A percentile compares a stretch with the other conserved stretches of the same genome.
These are phyloP conservation scores for Nettapus auritus DNA, from an alignment of 2,113 vertebrate species.

Conservation along the genomic window DNA sequence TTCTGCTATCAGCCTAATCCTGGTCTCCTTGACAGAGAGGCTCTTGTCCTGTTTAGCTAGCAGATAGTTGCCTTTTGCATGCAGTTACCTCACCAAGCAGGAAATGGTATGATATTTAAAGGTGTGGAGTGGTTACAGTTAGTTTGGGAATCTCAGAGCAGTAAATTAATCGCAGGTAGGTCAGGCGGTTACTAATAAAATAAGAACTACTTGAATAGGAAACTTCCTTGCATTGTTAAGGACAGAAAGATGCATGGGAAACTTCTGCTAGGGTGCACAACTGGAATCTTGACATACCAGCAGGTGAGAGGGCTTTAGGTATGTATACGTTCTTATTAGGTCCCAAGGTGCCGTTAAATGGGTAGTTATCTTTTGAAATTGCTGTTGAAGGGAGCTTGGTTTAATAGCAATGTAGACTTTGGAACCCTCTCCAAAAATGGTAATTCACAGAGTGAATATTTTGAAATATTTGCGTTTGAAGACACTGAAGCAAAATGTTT, in stretches of 20 bases:
- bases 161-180: background rate
- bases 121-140: background rate
- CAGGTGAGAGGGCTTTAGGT: background rate
- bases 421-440: background rate
- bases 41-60: background rate
- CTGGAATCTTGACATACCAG: background rate
- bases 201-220: background rate
- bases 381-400: background rate
- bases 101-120: accelerated
- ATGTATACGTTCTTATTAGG: background rate
- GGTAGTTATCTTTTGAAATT: background rate
- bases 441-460: background rate
- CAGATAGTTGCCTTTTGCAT: background rate
- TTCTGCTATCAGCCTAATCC: background rate
- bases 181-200: background rate
- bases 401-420: background rate
- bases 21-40: background rate
- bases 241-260: background rate
- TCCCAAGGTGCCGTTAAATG: background rate
- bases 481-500: background rate
- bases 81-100: background rate
- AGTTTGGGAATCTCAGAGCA: background rate
- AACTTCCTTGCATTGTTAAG: background rate
- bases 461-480: background rate
- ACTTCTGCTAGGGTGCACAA: background rate